Evolutionary conservation across 2,888 invertebrate genomes (phyloP).

Genomic region (Amiota mariae): DNA sequence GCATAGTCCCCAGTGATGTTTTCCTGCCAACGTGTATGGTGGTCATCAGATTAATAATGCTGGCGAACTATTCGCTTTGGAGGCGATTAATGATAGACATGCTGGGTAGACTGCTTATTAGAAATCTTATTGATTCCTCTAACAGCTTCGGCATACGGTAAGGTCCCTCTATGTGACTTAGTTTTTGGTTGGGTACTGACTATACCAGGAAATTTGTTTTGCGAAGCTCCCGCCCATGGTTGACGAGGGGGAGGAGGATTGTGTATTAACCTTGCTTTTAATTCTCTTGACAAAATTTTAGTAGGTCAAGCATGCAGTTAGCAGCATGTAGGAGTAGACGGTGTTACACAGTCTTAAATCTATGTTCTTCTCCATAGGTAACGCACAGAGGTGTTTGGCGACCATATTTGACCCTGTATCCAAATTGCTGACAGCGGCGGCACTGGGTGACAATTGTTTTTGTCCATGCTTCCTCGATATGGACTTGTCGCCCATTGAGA

Average conservation of each 20-base stretch:
- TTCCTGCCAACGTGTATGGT: too few relatives aligned
- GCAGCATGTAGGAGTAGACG: background rate
- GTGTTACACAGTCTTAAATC: background rate
- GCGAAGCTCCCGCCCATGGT: background rate
- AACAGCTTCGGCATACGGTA: too few relatives aligned
- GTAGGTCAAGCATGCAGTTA: background rate
- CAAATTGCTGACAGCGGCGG: constrained; percentile 23
- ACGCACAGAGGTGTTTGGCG: too few relatives aligned
- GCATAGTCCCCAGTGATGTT: too few relatives aligned
- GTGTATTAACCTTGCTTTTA: background rate
- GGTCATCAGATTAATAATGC: too few relatives aligned
- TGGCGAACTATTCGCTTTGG: too few relatives aligned
- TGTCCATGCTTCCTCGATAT: constrained; percentile 2
- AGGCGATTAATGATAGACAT: too few relatives aligned
- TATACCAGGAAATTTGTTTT: background rate
- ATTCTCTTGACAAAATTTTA: background rate
- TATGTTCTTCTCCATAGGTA: background rate
- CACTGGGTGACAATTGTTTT: constrained; percentile 1
- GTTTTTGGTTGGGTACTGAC: background rate
- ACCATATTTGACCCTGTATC: constrained; percentile 15
- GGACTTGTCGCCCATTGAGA: constrained; percentile 2
- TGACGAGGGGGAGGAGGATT: background rate
- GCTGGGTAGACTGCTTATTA: too few relatives aligned
- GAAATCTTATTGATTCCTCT: background rate
- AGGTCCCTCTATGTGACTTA: too few relatives aligned